These are phyloP conservation scores for Cavia aperea DNA, from an alignment of 2,113 vertebrate genomes.

Conservation along the genomic window DNA sequence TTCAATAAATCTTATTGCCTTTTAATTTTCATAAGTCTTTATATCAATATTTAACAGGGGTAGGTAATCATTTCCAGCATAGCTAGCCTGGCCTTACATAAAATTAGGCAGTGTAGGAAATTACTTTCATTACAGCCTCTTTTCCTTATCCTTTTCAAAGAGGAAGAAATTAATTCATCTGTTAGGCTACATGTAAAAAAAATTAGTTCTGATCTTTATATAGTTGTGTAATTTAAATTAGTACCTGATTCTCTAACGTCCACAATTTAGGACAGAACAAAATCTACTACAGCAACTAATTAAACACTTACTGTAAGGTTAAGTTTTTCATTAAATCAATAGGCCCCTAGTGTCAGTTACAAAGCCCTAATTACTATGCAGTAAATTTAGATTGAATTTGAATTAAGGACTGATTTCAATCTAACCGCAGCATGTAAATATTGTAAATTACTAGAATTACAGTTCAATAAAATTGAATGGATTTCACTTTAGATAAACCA, in stretches of 20 bases:
- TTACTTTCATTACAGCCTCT: conserved; percentile 68
- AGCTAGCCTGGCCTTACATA: conserved; percentile 48
- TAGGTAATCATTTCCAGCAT: conserved; percentile 58
- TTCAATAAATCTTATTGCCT: conserved; percentile 43
- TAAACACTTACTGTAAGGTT: conserved; percentile 87
- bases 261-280: conserved; percentile 81
- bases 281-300: conserved; percentile 82
- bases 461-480: conserved; percentile 86
- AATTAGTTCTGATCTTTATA: conserved; percentile 78
- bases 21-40: conserved; percentile 62
- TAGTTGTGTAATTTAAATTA: conserved; percentile 82
- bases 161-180: conserved; percentile 74
- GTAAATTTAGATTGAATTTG: conserved; percentile 88
- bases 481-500: conserved; percentile 82
- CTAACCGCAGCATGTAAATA: conserved; percentile 84
- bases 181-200: conserved; percentile 73
- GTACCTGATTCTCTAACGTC: conserved; percentile 82
- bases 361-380: conserved; percentile 87
- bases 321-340: conserved; percentile 89
- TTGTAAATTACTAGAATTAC: conserved; percentile 86
- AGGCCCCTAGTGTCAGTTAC: conserved; percentile 84
- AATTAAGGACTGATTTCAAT: conserved; percentile 87
- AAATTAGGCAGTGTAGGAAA: conserved; percentile 64
- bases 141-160: conserved; percentile 71
- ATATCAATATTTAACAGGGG: conserved; percentile 67